A percentile compares a stretch with the other conserved stretches of the same genome.
These are phyloP conservation scores for Puffinus mauretanicus DNA, from an alignment of 2,113 vertebrate species.

Conservation along the genomic window DNA sequence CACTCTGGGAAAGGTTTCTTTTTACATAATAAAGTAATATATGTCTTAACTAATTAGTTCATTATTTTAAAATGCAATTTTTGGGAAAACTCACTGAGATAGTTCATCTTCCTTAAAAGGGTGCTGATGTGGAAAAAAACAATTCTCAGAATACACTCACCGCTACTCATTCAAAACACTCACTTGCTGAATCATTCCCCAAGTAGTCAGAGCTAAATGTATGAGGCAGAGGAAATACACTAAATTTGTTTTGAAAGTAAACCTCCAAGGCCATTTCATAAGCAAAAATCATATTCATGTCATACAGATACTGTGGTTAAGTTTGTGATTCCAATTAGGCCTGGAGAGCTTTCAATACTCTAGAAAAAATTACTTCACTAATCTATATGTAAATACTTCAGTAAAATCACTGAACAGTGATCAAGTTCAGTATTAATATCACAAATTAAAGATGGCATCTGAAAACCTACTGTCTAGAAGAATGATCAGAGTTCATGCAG, in stretches of 20 bases:
- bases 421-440: conserved; percentile 70
- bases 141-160: conserved; percentile 27
- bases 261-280: conserved; percentile 60
- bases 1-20: conserved; percentile 32
- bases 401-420: conserved; percentile 73
- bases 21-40: conserved; percentile 61
- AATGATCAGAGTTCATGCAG: conserved; percentile 51
- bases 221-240: conserved; percentile 32
- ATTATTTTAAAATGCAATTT: conserved; percentile 62
- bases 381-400: conserved; percentile 76
- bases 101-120: conserved; percentile 61
- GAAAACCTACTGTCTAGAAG: conserved; percentile 60
- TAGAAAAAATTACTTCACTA: conserved; percentile 57
- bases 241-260: conserved; percentile 62
- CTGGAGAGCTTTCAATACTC: conserved; percentile 58
- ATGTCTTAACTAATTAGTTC: conserved; percentile 68
- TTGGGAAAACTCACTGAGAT: conserved; percentile 35
- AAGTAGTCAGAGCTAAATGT: not conserved
- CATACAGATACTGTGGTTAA: conserved; percentile 61
- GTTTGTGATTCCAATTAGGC: conserved; percentile 70
- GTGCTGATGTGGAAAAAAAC: conserved; percentile 42
- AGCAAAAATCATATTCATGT: conserved; percentile 64
- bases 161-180: conserved; percentile 14
- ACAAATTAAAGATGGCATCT: conserved; percentile 75
- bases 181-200: not conserved